A percentile compares a stretch with the other conserved stretches of the same genome.
These are phyloP conservation scores for Mustela lutreola DNA, from an alignment of 2,113 vertebrate species.

Conservation along the genomic window DNA sequence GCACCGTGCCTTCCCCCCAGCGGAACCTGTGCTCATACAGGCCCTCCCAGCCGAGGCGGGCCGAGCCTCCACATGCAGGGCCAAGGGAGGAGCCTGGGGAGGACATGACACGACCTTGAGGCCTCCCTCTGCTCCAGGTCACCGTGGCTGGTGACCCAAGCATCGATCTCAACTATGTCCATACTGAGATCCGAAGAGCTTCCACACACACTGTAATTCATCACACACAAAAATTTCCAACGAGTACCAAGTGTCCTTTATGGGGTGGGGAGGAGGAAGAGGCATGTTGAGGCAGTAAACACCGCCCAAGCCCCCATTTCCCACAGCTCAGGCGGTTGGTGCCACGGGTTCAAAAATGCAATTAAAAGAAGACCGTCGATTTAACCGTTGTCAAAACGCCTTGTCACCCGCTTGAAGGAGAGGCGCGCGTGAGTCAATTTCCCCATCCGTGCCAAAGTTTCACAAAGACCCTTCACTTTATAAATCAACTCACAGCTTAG, in stretches of 20 bases:
- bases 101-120: rapidly evolving
- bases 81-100: rapidly evolving
- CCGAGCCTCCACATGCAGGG: neutral
- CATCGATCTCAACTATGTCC: constrained; percentile 66
- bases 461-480: constrained; percentile 91
- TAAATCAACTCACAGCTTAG: constrained; percentile 93
- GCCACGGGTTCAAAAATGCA: constrained; percentile 75
- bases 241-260: constrained; percentile 81
- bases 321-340: constrained; percentile 70
- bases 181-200: constrained; percentile 84
- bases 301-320: constrained; percentile 76
- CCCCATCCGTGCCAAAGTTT: constrained; percentile 91
- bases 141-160: neutral
- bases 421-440: constrained; percentile 84
- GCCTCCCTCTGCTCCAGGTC: neutral
- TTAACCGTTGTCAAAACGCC: constrained; percentile 83
- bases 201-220: constrained; percentile 84
- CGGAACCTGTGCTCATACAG: rapidly evolving
- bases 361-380: constrained; percentile 87
- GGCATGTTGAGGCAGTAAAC: constrained; percentile 80
- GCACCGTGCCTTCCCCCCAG: neutral
- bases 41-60: rapidly evolving
- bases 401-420: constrained; percentile 86
- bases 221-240: constrained; percentile 84
- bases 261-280: constrained; percentile 62